Base-by-base conservation (phyloP, 2,888 invertebrate genomes). In the Clanis bilineata region DNA sequence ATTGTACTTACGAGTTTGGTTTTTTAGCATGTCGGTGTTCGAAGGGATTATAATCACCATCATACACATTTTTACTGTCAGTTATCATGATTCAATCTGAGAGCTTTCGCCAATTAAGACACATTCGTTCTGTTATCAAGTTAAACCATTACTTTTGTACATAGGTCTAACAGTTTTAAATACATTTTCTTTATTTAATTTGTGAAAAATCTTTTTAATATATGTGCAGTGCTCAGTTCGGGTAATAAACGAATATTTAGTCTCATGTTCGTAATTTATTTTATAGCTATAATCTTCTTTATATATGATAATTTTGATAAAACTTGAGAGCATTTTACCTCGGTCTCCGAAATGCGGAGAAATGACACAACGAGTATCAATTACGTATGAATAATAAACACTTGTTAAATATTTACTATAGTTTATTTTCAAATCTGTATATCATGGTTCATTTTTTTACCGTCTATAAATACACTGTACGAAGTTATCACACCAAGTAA, bases 1-100 rank as follows among this genome's bases (percentile, higher is more conserved):
- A 3, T 57, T 45, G 18, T 72, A 88, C 89, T 88, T 74, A 90
- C 90, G 89, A 88, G 65, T 82, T 90, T 1, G 89, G 89, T 67
- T 88, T 85, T 58, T 77, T 75, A 41, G 90, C 79, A 55, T 83
- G 47, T 44, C 90, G 78, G 69, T 90, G 87, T 59, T 89, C 84
- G 61, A 86, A 90, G 0, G 90, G 90, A 64, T 89, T 81, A 63
- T 90, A 90, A 1, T 77, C 76, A 25, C 75, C 67, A 18, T 58
- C 56, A 32, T 61, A 54, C 22, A 62, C 57, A 61, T 66, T 64
- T 60, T 65, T 58, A n/a, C n/a, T n/a, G n/a, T n/a, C n/a, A n/a
- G n/a, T n/a, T n/a, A 18, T 51, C 28, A 51, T 51, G 9, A 18
- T 51, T 51, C 7, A n/a, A 28, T 32, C 4, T 51, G 15, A 3